Evolutionary conservation across 2,888 invertebrate species (phyloP), one percentile per base, ranked within the genome.

Genomic region (Clistopyga incitator): DNA sequence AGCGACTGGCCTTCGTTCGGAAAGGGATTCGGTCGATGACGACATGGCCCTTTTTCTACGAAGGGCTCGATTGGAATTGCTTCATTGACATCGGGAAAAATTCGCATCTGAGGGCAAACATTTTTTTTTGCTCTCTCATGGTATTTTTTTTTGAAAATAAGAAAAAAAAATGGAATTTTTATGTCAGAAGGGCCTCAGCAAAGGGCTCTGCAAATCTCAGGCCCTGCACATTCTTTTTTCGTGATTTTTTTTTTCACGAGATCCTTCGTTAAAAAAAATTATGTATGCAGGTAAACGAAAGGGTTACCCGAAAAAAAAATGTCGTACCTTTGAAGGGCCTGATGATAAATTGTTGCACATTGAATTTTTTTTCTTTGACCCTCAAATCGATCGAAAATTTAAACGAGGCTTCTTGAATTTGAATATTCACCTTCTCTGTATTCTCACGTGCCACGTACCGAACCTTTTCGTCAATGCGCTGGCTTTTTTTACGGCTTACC

Each of bases 321-420:
- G 88, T 61, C 86, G 88, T 87, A 89, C 89, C 90, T 89, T 89
- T 89, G 88, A 91, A 88, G 90, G 91, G 87, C 88, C 89, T 90
- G 89, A 91, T 92, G 92, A 92, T 92, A 92, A 92, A 92, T 92
- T 91, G 91, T 91, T 88, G 87, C 88, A 85, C 90, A 91, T 91
- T 91, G 89, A 90, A 89, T 90, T 89, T 90, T 90, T 59, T 64
- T 89, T n/a, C n/a, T 84, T 86, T 87, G 81, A 84, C 78, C 70
- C 75, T 71, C 50, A 70, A 71, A 78, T 84, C 81, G 84, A 78
- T 81, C 78, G 78, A 50, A 64, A 20, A 20, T 29, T n/a, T 89
- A 91, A 91, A 91, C 92, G 90, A 91, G 91, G 91, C 91, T 90
- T 89, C 88, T 87, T 81, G 90, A 92, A 92, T 92, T 92, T 92